Base-by-base conservation (phyloP, 2,888 invertebrate genomes). In the Gortyna flavago region DNA sequence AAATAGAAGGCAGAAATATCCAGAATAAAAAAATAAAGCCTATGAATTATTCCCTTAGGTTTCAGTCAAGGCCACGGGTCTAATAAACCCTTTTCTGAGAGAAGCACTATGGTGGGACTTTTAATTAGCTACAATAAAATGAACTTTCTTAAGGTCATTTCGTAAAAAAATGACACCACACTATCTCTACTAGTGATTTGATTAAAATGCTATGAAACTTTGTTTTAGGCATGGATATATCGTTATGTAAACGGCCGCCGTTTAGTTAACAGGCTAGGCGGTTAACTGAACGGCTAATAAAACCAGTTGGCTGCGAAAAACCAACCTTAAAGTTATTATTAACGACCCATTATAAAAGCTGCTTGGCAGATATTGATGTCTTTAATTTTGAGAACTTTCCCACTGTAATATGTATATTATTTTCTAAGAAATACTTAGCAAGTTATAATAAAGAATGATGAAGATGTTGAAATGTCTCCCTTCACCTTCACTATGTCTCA, bases 271-370 rank as follows among this genome's bases (percentile, higher is more conserved):
- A n/a, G n/a, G n/a, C n/a, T n/a, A n/a, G n/a, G n/a, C n/a, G n/a
- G n/a, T n/a, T n/a, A n/a, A n/a, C n/a, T n/a, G n/a, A n/a, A n/a
- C n/a, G n/a, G n/a, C n/a, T n/a, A n/a, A n/a, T n/a, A n/a, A n/a
- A n/a, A n/a, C n/a, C n/a, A n/a, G n/a, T n/a, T n/a, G n/a, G n/a
- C n/a, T n/a, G n/a, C n/a, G n/a, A n/a, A n/a, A n/a, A n/a, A n/a
- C n/a, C n/a, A n/a, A 18, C 25, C 16, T 5, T 25, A 51, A 65
- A 57, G 8, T 54, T 67, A 11, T 44, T 29, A 62, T 44, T 62
- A 29, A 18, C 16, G 38, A 44, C 11, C 2, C 25, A 54, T 75
- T 76, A 32, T 29, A 44, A 78, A 41, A n/a, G 67, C 59, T 16
- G n/a, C 41, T 16, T 67, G n/a, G 4, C 8, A n/a, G 13, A 79